A percentile compares a stretch with the other conserved stretches of the same genome.
Evolutionary conservation across 2,113 vertebrate genomes (phyloP).

Genomic region (Loxodonta africana): DNA sequence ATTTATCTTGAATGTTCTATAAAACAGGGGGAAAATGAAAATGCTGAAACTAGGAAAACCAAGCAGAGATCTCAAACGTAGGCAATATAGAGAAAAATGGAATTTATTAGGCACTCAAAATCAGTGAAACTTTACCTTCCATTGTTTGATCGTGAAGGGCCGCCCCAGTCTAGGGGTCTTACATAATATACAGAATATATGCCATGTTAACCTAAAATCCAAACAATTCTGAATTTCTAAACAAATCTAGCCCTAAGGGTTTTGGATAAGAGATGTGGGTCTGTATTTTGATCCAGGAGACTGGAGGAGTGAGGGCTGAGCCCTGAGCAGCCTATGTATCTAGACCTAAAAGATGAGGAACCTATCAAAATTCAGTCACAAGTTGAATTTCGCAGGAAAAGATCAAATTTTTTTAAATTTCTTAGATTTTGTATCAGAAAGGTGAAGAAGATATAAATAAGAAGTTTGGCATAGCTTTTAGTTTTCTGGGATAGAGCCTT

Average conservation of each 20-base stretch:
- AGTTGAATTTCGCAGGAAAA: constrained; percentile 12
- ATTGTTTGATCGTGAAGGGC: not conserved
- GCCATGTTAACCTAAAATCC: not conserved
- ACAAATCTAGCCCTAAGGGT: not conserved
- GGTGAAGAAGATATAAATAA: not conserved
- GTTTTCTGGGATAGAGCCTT: not conserved
- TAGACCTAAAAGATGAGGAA: not conserved
- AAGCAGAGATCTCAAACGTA: not conserved
- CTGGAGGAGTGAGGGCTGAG: not conserved
- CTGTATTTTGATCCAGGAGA: not conserved
- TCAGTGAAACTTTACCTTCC: not conserved
- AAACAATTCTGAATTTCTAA: constrained; percentile 25
- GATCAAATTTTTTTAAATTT: not conserved
- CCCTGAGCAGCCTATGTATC: not conserved
- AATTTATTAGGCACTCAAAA: not conserved
- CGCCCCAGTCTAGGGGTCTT: not conserved
- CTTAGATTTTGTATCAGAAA: not conserved
- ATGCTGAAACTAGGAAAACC: not conserved
- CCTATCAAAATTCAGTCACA: not conserved
- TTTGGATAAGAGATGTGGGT: not conserved
- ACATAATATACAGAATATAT: not conserved
- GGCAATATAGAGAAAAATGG: not conserved
- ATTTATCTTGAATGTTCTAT: not conserved
- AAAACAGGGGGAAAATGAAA: not conserved
- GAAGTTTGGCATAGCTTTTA: not conserved